These are phyloP conservation scores for Tetranychus piercei DNA, from an alignment of 2,888 invertebrate species.

Conservation along the genomic window DNA sequence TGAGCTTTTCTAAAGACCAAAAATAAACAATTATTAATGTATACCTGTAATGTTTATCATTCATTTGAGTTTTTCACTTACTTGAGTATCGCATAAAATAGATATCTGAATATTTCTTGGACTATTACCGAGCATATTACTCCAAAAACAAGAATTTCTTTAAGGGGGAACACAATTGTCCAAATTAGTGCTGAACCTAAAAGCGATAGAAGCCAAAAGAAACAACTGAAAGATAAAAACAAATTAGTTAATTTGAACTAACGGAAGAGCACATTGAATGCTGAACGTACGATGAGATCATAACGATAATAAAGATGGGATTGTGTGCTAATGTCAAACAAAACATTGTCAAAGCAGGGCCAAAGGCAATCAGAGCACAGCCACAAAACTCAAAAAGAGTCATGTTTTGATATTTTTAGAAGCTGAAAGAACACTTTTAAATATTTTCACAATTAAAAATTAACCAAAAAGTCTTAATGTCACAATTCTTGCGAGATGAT, in stretches of 20 bases:
- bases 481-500: too few species aligned
- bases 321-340: slow-evolving; percentile 75
- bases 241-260: too few species aligned
- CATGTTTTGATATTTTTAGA: slow-evolving; percentile 43
- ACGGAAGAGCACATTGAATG: not conserved
- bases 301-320: slow-evolving; percentile 82
- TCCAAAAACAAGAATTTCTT: slow-evolving; percentile 60
- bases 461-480: too few species aligned
- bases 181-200: slow-evolving; percentile 72
- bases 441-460: too few species aligned
- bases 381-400: slow-evolving; percentile 85
- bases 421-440: too few species aligned
- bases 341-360: slow-evolving; percentile 78
- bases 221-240: slow-evolving; percentile 32
- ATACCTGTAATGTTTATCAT: not conserved
- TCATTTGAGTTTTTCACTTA: slow-evolving; percentile 26
- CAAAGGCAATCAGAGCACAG: slow-evolving; percentile 80
- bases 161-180: slow-evolving; percentile 62
- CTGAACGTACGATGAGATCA: slow-evolving; percentile 50
- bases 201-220: slow-evolving; percentile 77
- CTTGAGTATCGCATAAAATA: slow-evolving; percentile 38
- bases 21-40: not conserved
- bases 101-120: slow-evolving; percentile 58
- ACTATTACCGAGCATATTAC: slow-evolving; percentile 73
- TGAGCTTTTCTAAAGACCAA: slow-evolving; percentile 50